A percentile compares a stretch with the other conserved stretches of the same genome.
These are phyloP conservation scores for Sarcophaga subvicina DNA, from an alignment of 2,888 invertebrate genomes.

Conservation along the genomic window DNA sequence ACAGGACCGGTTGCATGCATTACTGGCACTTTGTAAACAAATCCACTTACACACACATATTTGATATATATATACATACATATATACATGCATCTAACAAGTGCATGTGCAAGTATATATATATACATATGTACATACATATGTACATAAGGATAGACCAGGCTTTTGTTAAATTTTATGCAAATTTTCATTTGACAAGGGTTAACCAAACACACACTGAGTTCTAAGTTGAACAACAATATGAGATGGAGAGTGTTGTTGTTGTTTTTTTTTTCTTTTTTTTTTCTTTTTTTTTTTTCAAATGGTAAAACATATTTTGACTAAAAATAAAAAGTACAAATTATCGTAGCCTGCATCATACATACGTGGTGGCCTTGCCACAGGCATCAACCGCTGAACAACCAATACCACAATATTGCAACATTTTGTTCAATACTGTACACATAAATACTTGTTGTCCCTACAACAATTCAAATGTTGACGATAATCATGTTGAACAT, in stretches of 20 bases:
- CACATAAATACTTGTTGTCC: constrained; percentile 16
- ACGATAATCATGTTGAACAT: constrained; percentile 49
- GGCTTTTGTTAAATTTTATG: constrained; percentile 67
- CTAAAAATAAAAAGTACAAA: constrained; percentile 55
- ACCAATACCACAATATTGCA: constrained; percentile 62
- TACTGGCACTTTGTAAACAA: constrained; percentile 58
- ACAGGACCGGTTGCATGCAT: constrained; percentile 55
- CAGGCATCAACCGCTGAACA: constrained; percentile 65
- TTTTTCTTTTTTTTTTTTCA: constrained; percentile 23
- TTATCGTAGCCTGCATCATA: constrained; percentile 61
- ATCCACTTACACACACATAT: constrained; percentile 5
- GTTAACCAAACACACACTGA: constrained; percentile 69
- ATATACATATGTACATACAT: not conserved
- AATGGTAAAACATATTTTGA: constrained; percentile 42
- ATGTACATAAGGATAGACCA: not conserved
- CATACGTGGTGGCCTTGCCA: constrained; percentile 66
- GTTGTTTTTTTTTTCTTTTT: not conserved
- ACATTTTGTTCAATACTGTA: constrained; percentile 53
- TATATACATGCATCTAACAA: not conserved
- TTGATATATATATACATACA: no score
- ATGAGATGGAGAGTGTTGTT: constrained; percentile 37
- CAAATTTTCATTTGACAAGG: constrained; percentile 69
- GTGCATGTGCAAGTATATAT: not conserved
- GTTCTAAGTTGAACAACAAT: constrained; percentile 57
- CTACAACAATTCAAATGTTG: constrained; percentile 42